These are phyloP conservation scores for Anser brachyrhynchus DNA, from an alignment of 2,113 vertebrate species.

Conservation along the genomic window DNA sequence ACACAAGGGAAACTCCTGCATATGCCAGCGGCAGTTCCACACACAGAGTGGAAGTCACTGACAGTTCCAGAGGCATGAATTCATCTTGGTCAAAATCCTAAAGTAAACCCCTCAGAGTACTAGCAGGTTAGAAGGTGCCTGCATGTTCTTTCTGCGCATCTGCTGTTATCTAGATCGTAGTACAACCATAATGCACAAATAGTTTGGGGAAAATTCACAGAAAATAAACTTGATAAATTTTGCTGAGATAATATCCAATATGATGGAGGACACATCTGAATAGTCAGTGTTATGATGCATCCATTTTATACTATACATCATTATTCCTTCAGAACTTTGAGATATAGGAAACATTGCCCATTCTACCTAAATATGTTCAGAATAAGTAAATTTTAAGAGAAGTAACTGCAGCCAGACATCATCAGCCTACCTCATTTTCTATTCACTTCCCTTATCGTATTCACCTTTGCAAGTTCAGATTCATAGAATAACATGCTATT, in stretches of 20 bases:
- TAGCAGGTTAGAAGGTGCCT: background rate
- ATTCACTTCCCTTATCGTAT: background rate
- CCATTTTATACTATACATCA: background rate
- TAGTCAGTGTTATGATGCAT: background rate
- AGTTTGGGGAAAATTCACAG: background rate
- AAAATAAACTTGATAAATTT: background rate
- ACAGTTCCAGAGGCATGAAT: background rate
- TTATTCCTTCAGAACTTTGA: background rate
- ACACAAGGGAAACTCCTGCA: accelerated
- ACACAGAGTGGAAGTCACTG: accelerated
- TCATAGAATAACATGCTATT: background rate
- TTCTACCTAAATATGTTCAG: background rate
- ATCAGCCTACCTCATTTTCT: background rate
- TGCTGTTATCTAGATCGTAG: background rate
- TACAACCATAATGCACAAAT: background rate
- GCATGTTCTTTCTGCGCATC: background rate
- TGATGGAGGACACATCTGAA: background rate
- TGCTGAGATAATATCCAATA: background rate
- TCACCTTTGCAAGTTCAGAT: background rate
- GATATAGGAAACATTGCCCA: background rate
- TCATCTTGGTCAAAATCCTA: background rate
- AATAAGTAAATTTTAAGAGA: background rate
- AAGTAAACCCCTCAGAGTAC: background rate
- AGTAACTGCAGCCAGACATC: background rate
- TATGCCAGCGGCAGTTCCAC: background rate